Conservation (phyloP, 2,888 invertebrate genomes). For the Lathronympha strigana region DNA sequence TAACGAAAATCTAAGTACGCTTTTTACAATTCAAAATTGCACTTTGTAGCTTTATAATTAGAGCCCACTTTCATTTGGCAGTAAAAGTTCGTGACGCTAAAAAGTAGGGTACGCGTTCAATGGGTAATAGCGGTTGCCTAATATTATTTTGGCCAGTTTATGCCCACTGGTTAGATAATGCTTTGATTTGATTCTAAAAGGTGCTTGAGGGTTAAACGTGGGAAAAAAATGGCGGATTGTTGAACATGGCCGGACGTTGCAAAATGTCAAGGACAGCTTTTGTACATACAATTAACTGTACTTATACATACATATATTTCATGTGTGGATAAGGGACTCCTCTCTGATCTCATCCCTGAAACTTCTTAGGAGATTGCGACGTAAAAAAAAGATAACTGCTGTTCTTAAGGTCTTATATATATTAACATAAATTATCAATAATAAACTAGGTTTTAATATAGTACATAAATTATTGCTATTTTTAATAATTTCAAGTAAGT, state of each 20-base stretch:
- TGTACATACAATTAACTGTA: too few relatives aligned
- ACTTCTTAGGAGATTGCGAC: too few relatives aligned
- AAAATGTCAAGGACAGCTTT: background rate
- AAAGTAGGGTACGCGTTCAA: slow-evolving; percentile 46
- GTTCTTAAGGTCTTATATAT: too few relatives aligned
- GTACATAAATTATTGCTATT: too few relatives aligned
- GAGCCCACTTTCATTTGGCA: slow-evolving; percentile 47
- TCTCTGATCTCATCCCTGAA: too few relatives aligned
- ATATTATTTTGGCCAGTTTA: slow-evolving; percentile 40
- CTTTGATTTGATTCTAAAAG: slow-evolving; percentile 27
- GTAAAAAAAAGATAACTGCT: too few relatives aligned
- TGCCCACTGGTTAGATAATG: slow-evolving; percentile 26
- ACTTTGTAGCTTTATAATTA: slow-evolving; percentile 39
- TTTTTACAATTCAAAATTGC: background rate
- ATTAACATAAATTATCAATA: too few relatives aligned
- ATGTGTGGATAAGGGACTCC: too few relatives aligned
- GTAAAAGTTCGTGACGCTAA: slow-evolving; percentile 46
- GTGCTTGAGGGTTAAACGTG: slow-evolving; percentile 21
- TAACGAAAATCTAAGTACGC: slow-evolving; percentile 31
- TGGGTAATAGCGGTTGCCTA: slow-evolving; percentile 44
- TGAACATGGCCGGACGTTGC: background rate
- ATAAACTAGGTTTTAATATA: too few relatives aligned
- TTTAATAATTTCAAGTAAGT: too few relatives aligned
- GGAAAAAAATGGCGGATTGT: background rate
- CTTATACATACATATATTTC: too few relatives aligned